Evolutionary conservation across 2,797 vertebrate genomes (phyloP).

Genomic region (Gadopsis marmoratus): DNA sequence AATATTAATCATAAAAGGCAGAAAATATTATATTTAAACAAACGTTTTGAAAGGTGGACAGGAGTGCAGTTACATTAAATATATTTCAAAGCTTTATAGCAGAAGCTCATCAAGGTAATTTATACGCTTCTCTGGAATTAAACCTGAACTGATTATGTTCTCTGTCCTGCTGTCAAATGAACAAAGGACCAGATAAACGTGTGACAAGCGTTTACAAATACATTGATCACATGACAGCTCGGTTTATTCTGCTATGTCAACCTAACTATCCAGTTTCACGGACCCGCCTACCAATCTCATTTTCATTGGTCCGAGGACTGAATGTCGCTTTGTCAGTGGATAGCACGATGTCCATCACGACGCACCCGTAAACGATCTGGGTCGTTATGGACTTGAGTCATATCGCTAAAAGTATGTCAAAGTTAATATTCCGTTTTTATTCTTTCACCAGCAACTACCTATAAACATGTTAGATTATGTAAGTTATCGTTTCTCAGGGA

Average conservation of each 20-base stretch:
- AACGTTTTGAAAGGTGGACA: neutral
- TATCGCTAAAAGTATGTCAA: slow-evolving; percentile 76
- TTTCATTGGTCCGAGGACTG: slow-evolving; percentile 40
- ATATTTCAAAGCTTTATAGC: neutral
- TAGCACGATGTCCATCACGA: slow-evolving; percentile 9
- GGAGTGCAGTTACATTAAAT: neutral
- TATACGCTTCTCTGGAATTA: too few relatives aligned
- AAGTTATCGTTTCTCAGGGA: neutral
- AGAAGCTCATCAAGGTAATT: neutral
- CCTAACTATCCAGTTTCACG: neutral
- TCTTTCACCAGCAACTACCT: neutral
- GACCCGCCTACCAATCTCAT: slow-evolving; percentile 51
- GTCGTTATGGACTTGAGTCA: slow-evolving; percentile 68
- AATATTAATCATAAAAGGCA: neutral
- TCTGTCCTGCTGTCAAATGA: neutral
- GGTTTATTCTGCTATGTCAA: slow-evolving; percentile 72
- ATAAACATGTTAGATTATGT: neutral
- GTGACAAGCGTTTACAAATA: neutral
- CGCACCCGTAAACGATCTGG: slow-evolving; percentile 25
- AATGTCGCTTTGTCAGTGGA: slow-evolving; percentile 48
- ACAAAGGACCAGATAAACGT: slow-evolving; percentile 15
- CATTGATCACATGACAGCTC: slow-evolving; percentile 72
- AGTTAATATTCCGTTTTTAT: slow-evolving; percentile 48
- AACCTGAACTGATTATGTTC: neutral
- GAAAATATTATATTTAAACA: neutral